Base-by-base conservation (phyloP, 2,797 vertebrate genomes). In the Remorina albescens region DNA sequence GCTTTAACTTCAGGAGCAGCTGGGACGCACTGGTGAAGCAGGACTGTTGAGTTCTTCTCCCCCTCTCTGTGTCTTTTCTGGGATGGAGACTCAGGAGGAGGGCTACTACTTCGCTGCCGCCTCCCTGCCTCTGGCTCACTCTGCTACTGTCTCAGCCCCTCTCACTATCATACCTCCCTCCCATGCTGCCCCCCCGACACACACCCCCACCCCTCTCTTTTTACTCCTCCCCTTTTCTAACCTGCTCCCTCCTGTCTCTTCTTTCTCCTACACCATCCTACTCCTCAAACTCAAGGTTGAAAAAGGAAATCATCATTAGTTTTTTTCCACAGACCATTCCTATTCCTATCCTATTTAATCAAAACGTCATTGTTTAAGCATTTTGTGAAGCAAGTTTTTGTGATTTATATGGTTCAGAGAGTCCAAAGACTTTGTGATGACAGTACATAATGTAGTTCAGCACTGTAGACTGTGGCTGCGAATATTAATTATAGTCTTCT, bases 151-250 rank as follows among this genome's bases (percentile, higher is more conserved):
- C 89, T 90, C 86, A 85, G 76, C 85, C 72, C 82, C 77, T 75
- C 84, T 85, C 92, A 87, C 90, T 91, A 91, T 89, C 88, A 92
- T 87, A 89, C 83, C 84, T 87, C 90, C 71, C 87, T 84, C 82
- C 56, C 32, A 51, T 78, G 70, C 73, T 39, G 54, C 77, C 46
- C 73, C 81, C 77, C 61, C 78, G n/a, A n/a, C 54, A 46, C 66
- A 72, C 58, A 53, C 78, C 16, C 30, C 50, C 41, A 8, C 46
- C 16, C 32, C 21, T 30, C 28, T 79, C 39, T 13, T 53, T 81
- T 84, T 51, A 83, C 87, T 89, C 89, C 90, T 85, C 91, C 90
- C 81, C 70, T 81, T 88, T 56, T 49, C 79, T 79, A 82, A 86
- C 82, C 86, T 84, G 71, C 85, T 84, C 78, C 82, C 71, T 78